Conservation (phyloP, 1,140 invertebrate species). For the Drosophila parvula region DNA sequence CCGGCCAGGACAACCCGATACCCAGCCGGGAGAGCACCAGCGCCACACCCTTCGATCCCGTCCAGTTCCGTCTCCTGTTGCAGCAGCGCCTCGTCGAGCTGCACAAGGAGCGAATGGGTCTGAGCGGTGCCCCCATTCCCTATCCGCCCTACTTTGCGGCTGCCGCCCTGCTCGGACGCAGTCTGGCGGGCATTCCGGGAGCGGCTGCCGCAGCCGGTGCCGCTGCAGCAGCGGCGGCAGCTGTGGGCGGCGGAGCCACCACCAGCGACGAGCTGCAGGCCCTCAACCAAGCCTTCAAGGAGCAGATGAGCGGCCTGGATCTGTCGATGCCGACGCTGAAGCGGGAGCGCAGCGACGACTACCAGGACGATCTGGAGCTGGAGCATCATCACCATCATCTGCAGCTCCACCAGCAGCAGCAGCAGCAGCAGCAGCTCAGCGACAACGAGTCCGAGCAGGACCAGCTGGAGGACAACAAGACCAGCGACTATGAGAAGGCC, state of each 20-base stretch:
- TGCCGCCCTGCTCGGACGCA: constrained; percentile 89
- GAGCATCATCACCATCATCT: not conserved
- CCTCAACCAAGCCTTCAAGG: constrained; percentile 88
- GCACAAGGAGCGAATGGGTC: constrained; percentile 91
- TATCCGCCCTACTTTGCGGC: constrained; percentile 91
- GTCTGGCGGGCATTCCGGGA: constrained; percentile 84
- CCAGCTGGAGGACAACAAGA: constrained; percentile 83
- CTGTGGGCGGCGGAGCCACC: constrained; percentile 42
- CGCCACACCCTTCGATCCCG: constrained; percentile 92
- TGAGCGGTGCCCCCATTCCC: constrained; percentile 88
- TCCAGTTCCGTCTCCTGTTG: constrained; percentile 94
- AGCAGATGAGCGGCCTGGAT: constrained; percentile 91
- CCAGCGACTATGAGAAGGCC: constrained; percentile 84
- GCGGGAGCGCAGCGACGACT: constrained; percentile 89
- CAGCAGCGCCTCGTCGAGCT: constrained; percentile 94
- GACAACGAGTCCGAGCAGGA: constrained; percentile 88
- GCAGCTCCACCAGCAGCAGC: constrained; percentile 83
- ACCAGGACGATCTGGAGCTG: constrained; percentile 89
- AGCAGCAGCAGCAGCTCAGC: constrained; percentile 86
- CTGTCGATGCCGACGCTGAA: constrained; percentile 91
- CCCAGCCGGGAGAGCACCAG: constrained; percentile 88
- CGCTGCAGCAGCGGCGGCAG: constrained; percentile 73
- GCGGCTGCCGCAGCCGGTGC: constrained; percentile 85
- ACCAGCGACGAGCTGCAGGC: constrained; percentile 85
- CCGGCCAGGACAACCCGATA: constrained; percentile 86